These are phyloP conservation scores for Theocolax elegans DNA, from an alignment of 1,140 invertebrate species.

Conservation along the genomic window DNA sequence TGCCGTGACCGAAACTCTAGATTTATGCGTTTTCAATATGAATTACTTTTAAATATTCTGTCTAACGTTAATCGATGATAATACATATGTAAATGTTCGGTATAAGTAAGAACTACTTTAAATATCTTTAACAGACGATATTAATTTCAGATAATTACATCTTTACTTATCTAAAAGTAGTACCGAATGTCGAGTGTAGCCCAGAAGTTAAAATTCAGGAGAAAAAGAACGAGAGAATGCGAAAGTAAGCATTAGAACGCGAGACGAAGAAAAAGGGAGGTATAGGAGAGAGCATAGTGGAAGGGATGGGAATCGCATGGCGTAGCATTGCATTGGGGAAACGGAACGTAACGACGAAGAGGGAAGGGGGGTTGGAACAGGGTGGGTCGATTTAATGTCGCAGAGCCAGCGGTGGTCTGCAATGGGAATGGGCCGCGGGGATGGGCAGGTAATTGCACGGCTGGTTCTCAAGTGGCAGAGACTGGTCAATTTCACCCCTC, in stretches of 20 bases:
- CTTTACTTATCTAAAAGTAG: no score
- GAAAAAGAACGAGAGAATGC: constrained; percentile 29
- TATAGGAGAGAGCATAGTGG: not conserved
- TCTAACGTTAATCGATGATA: no score
- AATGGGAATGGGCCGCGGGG: constrained; percentile 8
- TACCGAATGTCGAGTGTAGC: no score
- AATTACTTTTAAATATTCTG: no score
- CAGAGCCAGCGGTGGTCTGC: constrained; percentile 7
- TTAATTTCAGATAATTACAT: no score
- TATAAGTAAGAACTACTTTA: no score
- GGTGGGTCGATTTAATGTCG: constrained; percentile 37
- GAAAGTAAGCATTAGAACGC: not conserved
- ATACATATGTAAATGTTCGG: no score
- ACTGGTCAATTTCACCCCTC: constrained; percentile 34
- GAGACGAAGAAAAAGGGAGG: not conserved
- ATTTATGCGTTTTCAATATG: no score
- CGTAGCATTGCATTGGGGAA: constrained; percentile 14
- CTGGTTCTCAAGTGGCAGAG: constrained; percentile 38
- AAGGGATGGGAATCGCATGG: not conserved
- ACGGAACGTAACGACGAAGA: not conserved
- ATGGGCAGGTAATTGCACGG: constrained; percentile 40
- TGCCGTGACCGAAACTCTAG: no score
- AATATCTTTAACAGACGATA: no score
- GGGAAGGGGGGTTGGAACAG: not conserved
- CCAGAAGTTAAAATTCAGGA: not conserved